Percentiles rank a stretch among this genome's conserved stretches.
phyloP scores from a whole-genome alignment of 2,888 invertebrate genomes.

The Limenitis camilla region DNA sequence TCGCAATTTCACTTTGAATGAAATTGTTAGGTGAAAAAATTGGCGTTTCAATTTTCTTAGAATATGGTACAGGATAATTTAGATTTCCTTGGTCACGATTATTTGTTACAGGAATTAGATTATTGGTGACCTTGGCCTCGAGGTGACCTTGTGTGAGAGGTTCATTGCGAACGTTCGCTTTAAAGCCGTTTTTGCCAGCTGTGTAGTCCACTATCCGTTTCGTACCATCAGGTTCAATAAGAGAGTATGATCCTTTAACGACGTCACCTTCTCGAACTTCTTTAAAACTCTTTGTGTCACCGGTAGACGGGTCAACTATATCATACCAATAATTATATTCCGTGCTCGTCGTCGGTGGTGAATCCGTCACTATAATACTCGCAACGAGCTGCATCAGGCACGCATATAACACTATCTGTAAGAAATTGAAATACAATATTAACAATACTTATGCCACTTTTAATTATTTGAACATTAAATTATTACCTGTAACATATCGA shows the following conservation, averaged over 20 bases:
- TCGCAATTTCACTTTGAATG: constrained; percentile 18
- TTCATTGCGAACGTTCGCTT: constrained; percentile 66
- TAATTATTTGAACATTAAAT: not conserved
- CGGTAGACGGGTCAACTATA: constrained; percentile 70
- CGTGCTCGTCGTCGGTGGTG: constrained; percentile 45
- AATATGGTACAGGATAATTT: constrained; percentile 7
- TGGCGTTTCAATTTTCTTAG: constrained; percentile 15
- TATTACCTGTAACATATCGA: constrained; percentile 51
- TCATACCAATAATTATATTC: constrained; percentile 66
- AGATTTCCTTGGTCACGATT: constrained; percentile 2
- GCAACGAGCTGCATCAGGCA: constrained; percentile 38
- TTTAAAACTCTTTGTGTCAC: constrained; percentile 61
- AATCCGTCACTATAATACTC: constrained; percentile 55
- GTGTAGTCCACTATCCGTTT: constrained; percentile 64
- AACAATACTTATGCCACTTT: not conserved
- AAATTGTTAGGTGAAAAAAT: constrained; percentile 23
- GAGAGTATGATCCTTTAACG: constrained; percentile 58
- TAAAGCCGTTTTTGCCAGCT: constrained; percentile 70
- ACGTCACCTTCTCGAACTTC: constrained; percentile 55
- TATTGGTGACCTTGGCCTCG: constrained; percentile 3
- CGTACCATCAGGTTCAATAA: constrained; percentile 63
- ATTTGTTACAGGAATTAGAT: not conserved
- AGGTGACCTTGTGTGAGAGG: constrained; percentile 28
- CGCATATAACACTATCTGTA: constrained; percentile 31
- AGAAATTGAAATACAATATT: constrained; percentile 2